Evolutionary conservation across 2,888 invertebrate species (phyloP).

Genomic region (Philaethria dido): DNA sequence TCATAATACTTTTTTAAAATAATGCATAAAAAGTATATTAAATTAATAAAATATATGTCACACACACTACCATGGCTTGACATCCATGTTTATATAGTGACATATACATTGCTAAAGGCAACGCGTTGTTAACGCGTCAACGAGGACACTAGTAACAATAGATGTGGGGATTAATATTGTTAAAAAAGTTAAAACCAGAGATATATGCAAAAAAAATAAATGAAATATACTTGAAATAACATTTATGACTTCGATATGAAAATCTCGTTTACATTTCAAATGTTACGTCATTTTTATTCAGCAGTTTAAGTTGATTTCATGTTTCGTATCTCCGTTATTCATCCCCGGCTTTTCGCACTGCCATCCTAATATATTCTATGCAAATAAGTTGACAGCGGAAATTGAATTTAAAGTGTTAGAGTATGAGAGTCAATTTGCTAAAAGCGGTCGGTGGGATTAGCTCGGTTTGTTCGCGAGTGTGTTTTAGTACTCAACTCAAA

Average conservation of each 20-base stretch:
- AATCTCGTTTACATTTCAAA: constrained; percentile 20
- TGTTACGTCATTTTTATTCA: constrained; percentile 22
- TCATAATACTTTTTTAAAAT: too few relatives aligned
- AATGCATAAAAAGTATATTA: too few relatives aligned
- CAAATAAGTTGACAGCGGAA: constrained; percentile 30
- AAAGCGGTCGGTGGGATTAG: constrained; percentile 30
- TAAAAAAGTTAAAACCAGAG: too few relatives aligned
- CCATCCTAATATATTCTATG: constrained; percentile 36
- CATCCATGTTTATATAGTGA: too few relatives aligned
- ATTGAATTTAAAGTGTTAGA: constrained; percentile 35
- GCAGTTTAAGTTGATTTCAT: constrained; percentile 20
- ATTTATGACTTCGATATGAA: constrained; percentile 12
- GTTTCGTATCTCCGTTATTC: constrained; percentile 28
- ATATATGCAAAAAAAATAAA: background rate
- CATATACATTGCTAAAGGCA: too few relatives aligned
- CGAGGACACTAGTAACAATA: too few relatives aligned
- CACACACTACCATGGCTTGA: too few relatives aligned
- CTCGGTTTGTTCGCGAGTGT: constrained; percentile 31
- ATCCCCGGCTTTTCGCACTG: constrained; percentile 25
- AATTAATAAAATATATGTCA: too few relatives aligned
- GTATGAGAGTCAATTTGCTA: constrained; percentile 34
- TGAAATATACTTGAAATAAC: background rate
- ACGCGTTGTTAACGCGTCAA: too few relatives aligned
- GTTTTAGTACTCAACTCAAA: constrained; percentile 31
- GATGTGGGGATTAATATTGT: too few relatives aligned